phyloP scores from a whole-genome alignment of 2,888 invertebrate species.

The Sminthurinus aureus region DNA sequence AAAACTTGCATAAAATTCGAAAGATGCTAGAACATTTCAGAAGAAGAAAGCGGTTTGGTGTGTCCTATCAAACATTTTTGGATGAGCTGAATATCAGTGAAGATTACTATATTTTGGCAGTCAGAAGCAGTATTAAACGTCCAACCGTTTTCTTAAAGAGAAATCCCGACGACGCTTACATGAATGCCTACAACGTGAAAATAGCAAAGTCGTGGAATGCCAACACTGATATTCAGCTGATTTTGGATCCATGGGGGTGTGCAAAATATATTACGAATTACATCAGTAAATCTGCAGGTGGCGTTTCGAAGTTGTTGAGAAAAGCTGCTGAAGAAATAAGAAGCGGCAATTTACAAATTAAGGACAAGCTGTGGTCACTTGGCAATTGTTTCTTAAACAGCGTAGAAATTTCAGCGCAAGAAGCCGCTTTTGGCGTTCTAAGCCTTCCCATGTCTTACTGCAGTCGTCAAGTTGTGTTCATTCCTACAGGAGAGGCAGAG shows the following conservation, averaged over 20 bases:
- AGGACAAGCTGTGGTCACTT: constrained; percentile 53
- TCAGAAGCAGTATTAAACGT: constrained; percentile 47
- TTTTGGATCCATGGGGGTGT: constrained; percentile 61
- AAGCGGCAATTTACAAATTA: constrained; percentile 56
- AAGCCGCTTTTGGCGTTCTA: constrained; percentile 54
- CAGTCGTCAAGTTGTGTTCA: constrained; percentile 31
- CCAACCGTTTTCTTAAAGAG: constrained; percentile 56
- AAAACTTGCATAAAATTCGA: background rate
- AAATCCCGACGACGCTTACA: constrained; percentile 45
- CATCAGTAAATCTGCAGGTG: constrained; percentile 53
- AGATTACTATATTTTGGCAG: constrained; percentile 43
- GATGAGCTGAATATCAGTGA: constrained; percentile 37
- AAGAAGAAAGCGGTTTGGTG: too few species aligned
- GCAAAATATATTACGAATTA: constrained; percentile 61
- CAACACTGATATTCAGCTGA: constrained; percentile 63
- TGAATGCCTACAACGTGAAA: constrained; percentile 59
- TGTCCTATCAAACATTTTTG: constrained; percentile 44
- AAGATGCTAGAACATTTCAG: background rate
- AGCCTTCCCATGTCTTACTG: constrained; percentile 41
- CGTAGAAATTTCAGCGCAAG: constrained; percentile 58
- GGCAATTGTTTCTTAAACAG: constrained; percentile 57
- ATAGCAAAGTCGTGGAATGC: constrained; percentile 60
- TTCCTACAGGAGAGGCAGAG: constrained; percentile 52
- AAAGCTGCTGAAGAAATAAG: constrained; percentile 58
- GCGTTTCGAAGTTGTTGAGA: constrained; percentile 53